Evolutionary conservation across 2,113 vertebrate species (phyloP).

Genomic region (Leuciscus idus): DNA sequence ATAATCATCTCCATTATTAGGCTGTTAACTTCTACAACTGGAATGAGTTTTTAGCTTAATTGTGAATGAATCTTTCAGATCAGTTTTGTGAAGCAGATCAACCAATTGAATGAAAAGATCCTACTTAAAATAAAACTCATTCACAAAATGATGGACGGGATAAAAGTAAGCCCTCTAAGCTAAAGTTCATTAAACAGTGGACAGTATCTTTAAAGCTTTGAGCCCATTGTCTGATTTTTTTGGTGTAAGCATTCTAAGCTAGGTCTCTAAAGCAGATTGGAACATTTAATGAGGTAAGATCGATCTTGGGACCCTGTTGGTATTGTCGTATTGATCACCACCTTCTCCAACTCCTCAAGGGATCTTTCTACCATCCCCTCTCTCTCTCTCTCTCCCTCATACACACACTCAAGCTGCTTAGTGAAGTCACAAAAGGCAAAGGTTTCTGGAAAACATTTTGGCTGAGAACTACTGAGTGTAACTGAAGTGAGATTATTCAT

Average conservation of each 20-base stretch:
- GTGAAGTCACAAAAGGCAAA: slow-evolving; percentile 5
- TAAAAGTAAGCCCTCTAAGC: not conserved
- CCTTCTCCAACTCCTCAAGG: slow-evolving; percentile 6
- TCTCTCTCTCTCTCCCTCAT: not conserved
- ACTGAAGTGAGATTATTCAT: slow-evolving; percentile 1
- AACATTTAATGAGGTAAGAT: slow-evolving; percentile 42
- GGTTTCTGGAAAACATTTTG: slow-evolving; percentile 24
- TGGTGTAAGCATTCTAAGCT: not conserved
- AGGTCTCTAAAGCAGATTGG: slow-evolving; percentile 16
- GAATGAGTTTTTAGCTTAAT: not conserved
- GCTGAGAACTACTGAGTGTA: not conserved
- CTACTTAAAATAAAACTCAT: not conserved
- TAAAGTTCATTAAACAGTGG: not conserved
- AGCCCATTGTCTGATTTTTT: not conserved
- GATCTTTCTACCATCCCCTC: not conserved
- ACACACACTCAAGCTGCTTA: not conserved
- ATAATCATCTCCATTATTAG: not conserved
- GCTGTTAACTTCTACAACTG: not conserved
- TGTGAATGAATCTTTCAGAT: not conserved
- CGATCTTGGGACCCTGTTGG: slow-evolving; percentile 25
- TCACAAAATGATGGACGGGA: not conserved
- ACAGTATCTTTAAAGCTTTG: not conserved
- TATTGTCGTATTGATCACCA: slow-evolving; percentile 34
- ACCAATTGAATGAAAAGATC: not conserved
- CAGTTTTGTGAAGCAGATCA: not conserved